Conservation (phyloP, 2,888 invertebrate genomes). For the Helleia helle region DNA sequence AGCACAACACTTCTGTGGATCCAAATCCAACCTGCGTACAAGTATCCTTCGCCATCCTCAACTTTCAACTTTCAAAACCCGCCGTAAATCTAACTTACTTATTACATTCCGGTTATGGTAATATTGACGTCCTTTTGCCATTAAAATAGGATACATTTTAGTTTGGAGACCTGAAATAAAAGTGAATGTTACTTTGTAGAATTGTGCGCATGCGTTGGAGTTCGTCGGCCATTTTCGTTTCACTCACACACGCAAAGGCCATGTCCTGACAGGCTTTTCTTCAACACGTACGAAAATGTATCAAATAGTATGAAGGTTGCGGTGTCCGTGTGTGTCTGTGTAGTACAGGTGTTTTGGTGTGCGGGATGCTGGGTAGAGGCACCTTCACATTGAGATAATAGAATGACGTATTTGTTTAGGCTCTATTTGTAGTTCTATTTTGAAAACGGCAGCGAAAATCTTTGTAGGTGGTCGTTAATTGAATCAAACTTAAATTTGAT, state of each 20-base stretch:
- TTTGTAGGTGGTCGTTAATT: conserved; percentile 14
- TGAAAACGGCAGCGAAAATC: conserved; percentile 14
- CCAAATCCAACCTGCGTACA: conserved; percentile 10
- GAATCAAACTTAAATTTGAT: conserved; percentile 1
- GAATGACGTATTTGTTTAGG: conserved; percentile 26
- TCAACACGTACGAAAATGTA: conserved; percentile 30
- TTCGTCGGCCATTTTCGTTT: conserved; percentile 62
- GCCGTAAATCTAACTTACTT: conserved; percentile 31
- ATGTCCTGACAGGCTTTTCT: conserved; percentile 21
- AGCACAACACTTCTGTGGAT: no score
- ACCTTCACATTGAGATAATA: conserved; percentile 31
- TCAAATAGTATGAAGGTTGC: conserved; percentile 39
- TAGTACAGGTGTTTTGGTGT: conserved; percentile 30
- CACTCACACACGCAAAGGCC: conserved; percentile 35
- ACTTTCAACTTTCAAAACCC: conserved; percentile 61
- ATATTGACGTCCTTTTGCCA: conserved; percentile 11
- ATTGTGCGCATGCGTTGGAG: conserved; percentile 43
- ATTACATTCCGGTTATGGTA: not conserved
- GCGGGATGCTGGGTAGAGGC: conserved; percentile 55
- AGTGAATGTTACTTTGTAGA: conserved; percentile 10
- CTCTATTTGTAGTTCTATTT: conserved; percentile 14
- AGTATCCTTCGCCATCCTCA: conserved; percentile 63
- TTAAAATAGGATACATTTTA: conserved; percentile 21
- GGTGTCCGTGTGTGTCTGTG: conserved; percentile 22
- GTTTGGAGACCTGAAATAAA: not conserved